Base-by-base conservation (phyloP, 2,797 vertebrate species). In the Coreius guichenoti region DNA sequence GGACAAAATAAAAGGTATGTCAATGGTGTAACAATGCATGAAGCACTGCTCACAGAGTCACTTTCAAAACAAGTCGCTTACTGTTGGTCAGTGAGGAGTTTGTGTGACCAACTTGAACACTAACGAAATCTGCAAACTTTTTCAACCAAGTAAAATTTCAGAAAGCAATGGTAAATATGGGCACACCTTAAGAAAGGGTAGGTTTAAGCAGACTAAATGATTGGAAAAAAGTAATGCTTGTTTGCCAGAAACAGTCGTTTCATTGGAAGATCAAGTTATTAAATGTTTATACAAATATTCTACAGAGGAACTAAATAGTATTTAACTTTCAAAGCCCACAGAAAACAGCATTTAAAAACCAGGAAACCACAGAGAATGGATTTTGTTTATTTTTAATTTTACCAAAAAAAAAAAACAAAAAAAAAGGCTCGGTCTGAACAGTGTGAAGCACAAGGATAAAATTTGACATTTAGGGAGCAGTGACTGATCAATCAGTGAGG, bases 361-460 rank as follows among this genome's bases (percentile, higher is more conserved):
- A 3, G 36, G 11, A 31, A 74, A 47, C 17, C 13, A 39, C 8
- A 16, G 17, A 39, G 3, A 49, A 70, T 56, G 84, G 65, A 88
- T 87, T 91, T 92, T 85, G 87, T 61, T 94, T 95, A 93, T 92
- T 91, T 92, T 87, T 36, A 79, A 13, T 93, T 89, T 87, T 93
- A 92, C 91, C 90, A 68, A 91, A 88, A 80, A 58, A 92, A 81
- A 67, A 92, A 80, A 58, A 92, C 80, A 67, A 92, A 80, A 92
- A 91, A 61, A 92, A 80, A 82, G 76, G 51, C 80, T 90, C 81
- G 75, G 33, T 56, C 7, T 65, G 36, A 80, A 87, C 73, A 75
- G n/a, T 67, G 23, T n/a, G 33, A 86, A 87, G 86, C 80, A 88
- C 23, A 58, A 69, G 17, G 29, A 80, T 36, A 87, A 61, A 92